phyloP scores from a whole-genome alignment of 92 coral and sea anemone genomes.

The Zoanthus sociatus region DNA sequence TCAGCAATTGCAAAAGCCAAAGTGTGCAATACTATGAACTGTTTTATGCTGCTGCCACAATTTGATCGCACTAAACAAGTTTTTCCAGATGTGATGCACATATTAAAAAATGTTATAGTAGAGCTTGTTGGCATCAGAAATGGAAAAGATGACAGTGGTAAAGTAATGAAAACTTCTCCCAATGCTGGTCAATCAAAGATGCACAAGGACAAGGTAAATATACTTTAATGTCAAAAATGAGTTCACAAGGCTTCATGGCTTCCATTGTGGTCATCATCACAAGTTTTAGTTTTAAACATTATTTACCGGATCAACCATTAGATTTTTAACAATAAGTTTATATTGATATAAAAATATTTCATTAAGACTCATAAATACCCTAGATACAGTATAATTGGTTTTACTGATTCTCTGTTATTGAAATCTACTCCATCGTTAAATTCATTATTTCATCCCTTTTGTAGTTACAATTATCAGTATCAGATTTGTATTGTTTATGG shows the following conservation, averaged over 20 bases:
- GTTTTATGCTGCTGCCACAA: slow-evolving; percentile 40
- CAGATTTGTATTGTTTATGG: too few species aligned
- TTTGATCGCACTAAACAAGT: slow-evolving; percentile 28
- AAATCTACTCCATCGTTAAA: not conserved
- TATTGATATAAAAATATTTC: not conserved
- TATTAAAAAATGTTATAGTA: slow-evolving; percentile 35
- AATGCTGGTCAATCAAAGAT: slow-evolving; percentile 8
- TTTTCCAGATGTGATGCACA: slow-evolving; percentile 56
- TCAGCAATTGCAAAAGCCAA: slow-evolving; percentile 30
- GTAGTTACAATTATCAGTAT: too few species aligned
- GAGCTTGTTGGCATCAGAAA: slow-evolving; percentile 10
- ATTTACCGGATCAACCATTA: too few species aligned
- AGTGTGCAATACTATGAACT: slow-evolving; percentile 37
- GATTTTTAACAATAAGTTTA: too few species aligned
- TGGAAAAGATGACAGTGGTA: slow-evolving; percentile 10
- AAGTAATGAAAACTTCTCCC: slow-evolving; percentile 18
- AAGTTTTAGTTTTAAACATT: too few species aligned
- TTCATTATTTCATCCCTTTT: not conserved
- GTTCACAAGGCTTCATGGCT: not conserved
- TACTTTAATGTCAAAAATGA: too few species aligned
- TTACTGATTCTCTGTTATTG: not conserved
- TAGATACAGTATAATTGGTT: not conserved
- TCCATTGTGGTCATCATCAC: too few species aligned
- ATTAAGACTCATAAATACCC: not conserved
- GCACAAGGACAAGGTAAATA: not conserved